Percentiles rank a stretch among this genome's conserved stretches.
Evolutionary conservation across 2,797 vertebrate genomes (phyloP).

Genomic region (Gymnothorax javanicus): DNA sequence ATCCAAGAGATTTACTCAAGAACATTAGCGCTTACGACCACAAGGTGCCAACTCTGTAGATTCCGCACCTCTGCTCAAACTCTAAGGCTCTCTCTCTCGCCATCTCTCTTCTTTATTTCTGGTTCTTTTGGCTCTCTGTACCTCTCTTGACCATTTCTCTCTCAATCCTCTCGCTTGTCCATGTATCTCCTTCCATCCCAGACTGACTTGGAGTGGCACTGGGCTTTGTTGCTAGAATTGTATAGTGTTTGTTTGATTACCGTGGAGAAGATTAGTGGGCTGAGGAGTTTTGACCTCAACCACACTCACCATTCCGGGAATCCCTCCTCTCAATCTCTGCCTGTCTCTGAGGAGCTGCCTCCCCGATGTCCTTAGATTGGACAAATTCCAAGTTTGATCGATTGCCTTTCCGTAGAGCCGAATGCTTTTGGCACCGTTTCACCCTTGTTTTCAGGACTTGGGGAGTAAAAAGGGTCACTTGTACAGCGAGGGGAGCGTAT

Average conservation of each 20-base stretch:
- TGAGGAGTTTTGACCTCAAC: background rate
- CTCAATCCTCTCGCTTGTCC: background rate
- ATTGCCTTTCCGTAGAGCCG: background rate
- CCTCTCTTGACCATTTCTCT: background rate
- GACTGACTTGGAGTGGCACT: background rate
- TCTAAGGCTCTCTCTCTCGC: background rate
- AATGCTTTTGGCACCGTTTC: background rate
- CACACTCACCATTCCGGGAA: slow-evolving; percentile 16
- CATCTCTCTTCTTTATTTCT: background rate
- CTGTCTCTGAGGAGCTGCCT: background rate
- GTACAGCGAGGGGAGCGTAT: background rate
- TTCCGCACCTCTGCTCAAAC: background rate
- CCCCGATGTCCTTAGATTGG: background rate
- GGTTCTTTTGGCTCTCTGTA: background rate
- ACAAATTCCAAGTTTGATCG: slow-evolving; percentile 7
- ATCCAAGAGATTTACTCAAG: slow-evolving; percentile 54
- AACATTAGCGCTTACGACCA: slow-evolving; percentile 57
- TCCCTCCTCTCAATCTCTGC: slow-evolving; percentile 14
- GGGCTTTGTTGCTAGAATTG: background rate
- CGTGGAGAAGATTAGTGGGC: background rate
- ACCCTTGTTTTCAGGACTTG: slow-evolving; percentile 6
- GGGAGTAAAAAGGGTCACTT: background rate
- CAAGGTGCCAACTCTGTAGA: slow-evolving; percentile 39
- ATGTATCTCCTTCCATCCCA: background rate
- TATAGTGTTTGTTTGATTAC: background rate